Conservation (phyloP, 2,113 vertebrate genomes). For the Aythya baeri region DNA sequence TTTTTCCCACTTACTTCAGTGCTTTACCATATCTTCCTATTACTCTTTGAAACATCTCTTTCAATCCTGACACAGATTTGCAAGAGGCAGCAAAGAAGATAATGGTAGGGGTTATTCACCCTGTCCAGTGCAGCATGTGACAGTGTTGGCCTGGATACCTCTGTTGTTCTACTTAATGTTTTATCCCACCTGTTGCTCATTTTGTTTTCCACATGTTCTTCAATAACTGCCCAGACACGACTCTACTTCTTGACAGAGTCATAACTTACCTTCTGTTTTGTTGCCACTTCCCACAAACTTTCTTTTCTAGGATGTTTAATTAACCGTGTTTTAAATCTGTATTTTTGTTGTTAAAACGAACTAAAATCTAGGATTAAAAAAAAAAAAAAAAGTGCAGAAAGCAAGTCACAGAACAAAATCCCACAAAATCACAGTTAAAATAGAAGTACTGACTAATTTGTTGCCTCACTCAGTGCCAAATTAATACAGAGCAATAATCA, state of each 20-base stretch:
- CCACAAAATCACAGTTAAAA: background rate
- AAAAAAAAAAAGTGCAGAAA: background rate
- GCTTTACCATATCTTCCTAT: background rate
- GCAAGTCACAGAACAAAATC: background rate
- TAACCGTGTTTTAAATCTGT: background rate
- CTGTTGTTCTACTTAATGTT: background rate
- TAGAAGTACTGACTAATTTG: background rate
- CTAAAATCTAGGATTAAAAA: background rate
- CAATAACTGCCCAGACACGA: background rate
- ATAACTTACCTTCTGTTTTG: background rate
- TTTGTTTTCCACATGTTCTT: background rate
- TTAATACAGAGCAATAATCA: background rate
- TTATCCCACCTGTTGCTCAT: background rate
- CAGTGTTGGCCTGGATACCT: background rate
- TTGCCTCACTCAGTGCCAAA: background rate
- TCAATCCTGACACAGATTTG: background rate
- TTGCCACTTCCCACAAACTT: accelerated
- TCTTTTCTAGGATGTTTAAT: background rate
- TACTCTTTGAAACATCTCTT: background rate
- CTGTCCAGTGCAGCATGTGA: background rate
- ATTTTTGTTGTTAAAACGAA: background rate
- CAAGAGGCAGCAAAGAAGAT: background rate
- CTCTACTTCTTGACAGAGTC: background rate
- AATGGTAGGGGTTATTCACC: background rate
- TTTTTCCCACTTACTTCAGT: background rate